Percentiles rank a stretch among this genome's conserved stretches.
phyloP scores from a whole-genome alignment of 2,888 invertebrate species.

The Drepana falcataria region DNA sequence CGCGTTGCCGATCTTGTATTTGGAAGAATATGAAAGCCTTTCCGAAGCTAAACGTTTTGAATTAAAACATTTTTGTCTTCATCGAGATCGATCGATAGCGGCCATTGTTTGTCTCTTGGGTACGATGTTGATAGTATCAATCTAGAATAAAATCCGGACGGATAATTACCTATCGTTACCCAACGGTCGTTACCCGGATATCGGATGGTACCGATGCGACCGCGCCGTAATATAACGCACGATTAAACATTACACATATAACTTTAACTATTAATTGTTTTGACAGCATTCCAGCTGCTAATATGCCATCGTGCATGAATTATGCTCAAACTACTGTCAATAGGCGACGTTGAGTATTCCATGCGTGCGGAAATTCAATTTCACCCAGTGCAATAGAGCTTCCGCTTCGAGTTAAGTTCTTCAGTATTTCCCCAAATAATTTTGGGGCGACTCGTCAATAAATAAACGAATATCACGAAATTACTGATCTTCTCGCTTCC shows the following conservation, averaged over 20 bases:
- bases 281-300: constrained; percentile 16
- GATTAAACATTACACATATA: constrained; percentile 22
- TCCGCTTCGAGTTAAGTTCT: too few relatives aligned
- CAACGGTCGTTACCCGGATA: constrained; percentile 27
- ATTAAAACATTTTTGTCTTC: constrained; percentile 11
- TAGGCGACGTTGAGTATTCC: not conserved
- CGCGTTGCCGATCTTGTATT: too few relatives aligned
- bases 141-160: constrained; percentile 37
- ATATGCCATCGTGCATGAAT: constrained; percentile 9
- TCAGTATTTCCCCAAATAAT: too few relatives aligned
- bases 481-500: too few relatives aligned
- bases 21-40: too few relatives aligned
- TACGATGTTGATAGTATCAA: constrained; percentile 30
- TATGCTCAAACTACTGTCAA: not conserved
- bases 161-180: constrained; percentile 27
- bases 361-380: too few relatives aligned
- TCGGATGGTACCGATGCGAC: constrained; percentile 7
- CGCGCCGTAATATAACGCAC: constrained; percentile 13
- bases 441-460: too few relatives aligned
- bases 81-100: constrained; percentile 18
- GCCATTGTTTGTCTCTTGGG: constrained; percentile 24
- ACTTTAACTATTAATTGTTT: constrained; percentile 19
- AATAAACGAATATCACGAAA: too few relatives aligned
- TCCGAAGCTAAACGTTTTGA: not conserved
- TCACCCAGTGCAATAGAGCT: too few relatives aligned